Evolutionary conservation across 2,888 invertebrate species (phyloP), one percentile per base, ranked within the genome.

Genomic region (Prenolepis imparis): DNA sequence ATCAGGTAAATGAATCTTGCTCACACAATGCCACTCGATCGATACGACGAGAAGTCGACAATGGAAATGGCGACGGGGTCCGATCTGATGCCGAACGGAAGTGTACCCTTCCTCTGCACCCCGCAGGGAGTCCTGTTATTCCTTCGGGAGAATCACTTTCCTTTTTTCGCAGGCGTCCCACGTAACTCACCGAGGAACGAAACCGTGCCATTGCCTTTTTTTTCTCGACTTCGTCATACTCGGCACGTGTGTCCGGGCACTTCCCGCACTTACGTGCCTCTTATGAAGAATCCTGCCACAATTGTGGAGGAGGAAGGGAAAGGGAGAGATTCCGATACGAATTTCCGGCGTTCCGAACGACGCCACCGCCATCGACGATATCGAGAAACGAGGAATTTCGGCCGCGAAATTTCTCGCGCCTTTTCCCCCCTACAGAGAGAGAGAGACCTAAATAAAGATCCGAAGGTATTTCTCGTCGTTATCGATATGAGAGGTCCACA

Each of bases 61-160:
- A 88, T 84, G 39, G 84, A 75, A 66, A 72, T 28, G 32, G n/a
- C 77, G 78, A 57, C 41, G 59, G n/a, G 74, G 73, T 41, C 59
- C 75, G 32, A 75, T 32, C 57, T 61, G 57, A 52, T 8, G 28
- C n/a, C 55, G 74, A 70, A 72, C 74, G 86, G 89, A 84, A 84
- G 83, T 88, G n/a, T n/a, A 67, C 84, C 84, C 61, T 77, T 84
- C 73, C 8, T n/a, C 6, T 59, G 44, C 32, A 18, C 72, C 73
- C 28, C 3, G 28, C 28, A n/a, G 61, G 12, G 78, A 74, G 73
- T 84, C 74, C 83, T 68, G 67, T 83, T 67, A 41, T 36, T 21
- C 24, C 28, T 15, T 66, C 73, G 41, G 64, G 67, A 86, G 89
- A 90, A 88, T 88, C 89, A 90, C 89, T 90, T 89, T 89, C 88